A percentile compares a stretch with the other conserved stretches of the same genome.
Conservation (phyloP, 2,113 vertebrate genomes). For the Dasyprocta punctata region DNA sequence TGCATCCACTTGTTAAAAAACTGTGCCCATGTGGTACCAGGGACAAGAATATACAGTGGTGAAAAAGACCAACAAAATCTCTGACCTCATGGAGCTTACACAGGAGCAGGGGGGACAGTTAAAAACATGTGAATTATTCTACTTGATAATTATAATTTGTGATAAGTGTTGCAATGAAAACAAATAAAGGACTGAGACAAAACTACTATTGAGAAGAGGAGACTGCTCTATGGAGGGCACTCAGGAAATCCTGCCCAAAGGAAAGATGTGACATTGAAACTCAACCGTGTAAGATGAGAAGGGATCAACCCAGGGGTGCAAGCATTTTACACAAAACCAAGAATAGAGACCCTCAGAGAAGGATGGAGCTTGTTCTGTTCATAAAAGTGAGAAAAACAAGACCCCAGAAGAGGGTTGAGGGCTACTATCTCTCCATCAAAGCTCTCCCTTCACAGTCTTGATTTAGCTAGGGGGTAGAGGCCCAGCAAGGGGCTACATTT, state of each 20-base stretch:
- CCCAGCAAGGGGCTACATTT: not conserved
- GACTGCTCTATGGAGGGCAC: not conserved
- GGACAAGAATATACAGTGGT: not conserved
- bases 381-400: not conserved
- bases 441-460: not conserved
- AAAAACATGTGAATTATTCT: not conserved
- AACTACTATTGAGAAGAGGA: not conserved
- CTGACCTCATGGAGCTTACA: not conserved
- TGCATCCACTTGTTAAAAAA: not conserved
- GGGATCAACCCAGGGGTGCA: not conserved
- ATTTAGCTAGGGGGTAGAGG: not conserved
- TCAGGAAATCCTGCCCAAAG: not conserved
- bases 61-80: not conserved
- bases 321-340: not conserved
- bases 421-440: not conserved
- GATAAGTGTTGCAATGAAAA: not conserved
- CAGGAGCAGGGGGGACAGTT: not conserved
- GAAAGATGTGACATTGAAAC: not conserved
- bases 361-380: not conserved
- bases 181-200: not conserved
- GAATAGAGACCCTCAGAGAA: not conserved
- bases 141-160: not conserved
- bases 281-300: not conserved
- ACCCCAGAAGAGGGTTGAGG: not conserved
- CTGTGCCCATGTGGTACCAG: not conserved